phyloP scores from a whole-genome alignment of 2,113 vertebrate genomes.

The Hirundichthys speculiger region DNA sequence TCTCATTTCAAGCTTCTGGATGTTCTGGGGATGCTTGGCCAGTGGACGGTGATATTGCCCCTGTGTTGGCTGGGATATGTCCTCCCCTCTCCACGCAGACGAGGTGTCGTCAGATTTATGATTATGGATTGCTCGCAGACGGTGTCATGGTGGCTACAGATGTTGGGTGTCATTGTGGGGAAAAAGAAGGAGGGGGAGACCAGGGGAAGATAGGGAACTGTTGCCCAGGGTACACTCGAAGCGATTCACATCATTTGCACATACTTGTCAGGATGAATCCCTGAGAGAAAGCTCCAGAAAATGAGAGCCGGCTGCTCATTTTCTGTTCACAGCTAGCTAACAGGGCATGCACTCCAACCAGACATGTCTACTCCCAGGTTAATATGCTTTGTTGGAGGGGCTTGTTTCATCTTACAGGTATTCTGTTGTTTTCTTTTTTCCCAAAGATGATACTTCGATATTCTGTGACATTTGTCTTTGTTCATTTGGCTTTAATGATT shows the following conservation, averaged over 20 bases:
- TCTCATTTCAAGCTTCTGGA: slow-evolving; percentile 70
- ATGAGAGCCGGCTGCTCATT: slow-evolving; percentile 52
- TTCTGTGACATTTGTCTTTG: slow-evolving; percentile 6
- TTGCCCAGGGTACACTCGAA: slow-evolving; percentile 57
- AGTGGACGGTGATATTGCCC: slow-evolving; percentile 72
- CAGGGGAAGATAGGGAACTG: slow-evolving; percentile 13
- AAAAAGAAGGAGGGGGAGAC: slow-evolving; percentile 8
- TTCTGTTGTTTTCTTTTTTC: slow-evolving; percentile 1
- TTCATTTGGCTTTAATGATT: slow-evolving; percentile 11
- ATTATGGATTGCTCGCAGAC: slow-evolving; percentile 74
- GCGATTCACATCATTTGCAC: slow-evolving; percentile 65
- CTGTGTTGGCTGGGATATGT: slow-evolving; percentile 37
- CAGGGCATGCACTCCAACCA: slow-evolving; percentile 47
- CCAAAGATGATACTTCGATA: background rate
- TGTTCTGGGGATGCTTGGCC: slow-evolving; percentile 61
- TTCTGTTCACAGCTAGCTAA: slow-evolving; percentile 61
- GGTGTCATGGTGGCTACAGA: slow-evolving; percentile 63
- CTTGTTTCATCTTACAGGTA: background rate
- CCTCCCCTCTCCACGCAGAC: slow-evolving; percentile 1
- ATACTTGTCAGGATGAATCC: slow-evolving; percentile 62
- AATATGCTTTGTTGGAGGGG: slow-evolving; percentile 1
- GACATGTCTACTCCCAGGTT: slow-evolving; percentile 18
- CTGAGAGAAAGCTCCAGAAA: no score
- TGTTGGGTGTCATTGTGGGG: slow-evolving; percentile 58
- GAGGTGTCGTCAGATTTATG: slow-evolving; percentile 59